Evolutionary conservation across 2,797 vertebrate species (phyloP), one percentile per base, ranked within the genome.

Genomic region (Hylomyscus alleni): DNA sequence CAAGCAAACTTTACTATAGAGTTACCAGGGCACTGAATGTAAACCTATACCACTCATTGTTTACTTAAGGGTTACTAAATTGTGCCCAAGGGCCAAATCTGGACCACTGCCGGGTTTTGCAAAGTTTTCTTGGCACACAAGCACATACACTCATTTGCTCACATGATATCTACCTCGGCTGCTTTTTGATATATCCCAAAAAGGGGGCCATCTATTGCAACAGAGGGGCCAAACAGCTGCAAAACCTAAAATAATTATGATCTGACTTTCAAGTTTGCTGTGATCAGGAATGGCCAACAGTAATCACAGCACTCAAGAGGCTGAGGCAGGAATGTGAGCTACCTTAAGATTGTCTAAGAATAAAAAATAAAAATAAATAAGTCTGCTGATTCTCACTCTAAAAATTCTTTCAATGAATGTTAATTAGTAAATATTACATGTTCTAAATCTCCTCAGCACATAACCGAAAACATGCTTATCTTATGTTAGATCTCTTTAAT

Each of bases 101-200:
- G 47, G 50, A 22, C 47, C 40, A 52, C 50, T 77, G 26, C 3
- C 34, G 88, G 29, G 11, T 94, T 95, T 81, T 37, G 67, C 91
- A 73, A 90, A 96, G 72, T 90, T 97, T 97, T 97, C 94, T 82
- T 93, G 54, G 52, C 65, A 93, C 37, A 87, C 37, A 77, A 94
- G 31, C 20, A 52, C 47, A 62, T 47, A 56, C 26, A 72, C 6
- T 85, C 50, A 37, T 75, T 84, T 89, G 81, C 86, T 91, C 58
- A 73, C 26, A 81, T 69, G 75, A 67, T 81, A n/a, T 58, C 81
- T 94, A 29, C 76, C 84, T 34, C 15, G 37, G 76, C 14, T 86
- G 72, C 19, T 89, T 94, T 60, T 87, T 15, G 47, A 83, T 84
- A 2, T 6, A 84, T 54, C 3, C 13, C 6, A 65, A 87, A n/a